A percentile compares a stretch with the other conserved stretches of the same genome.
Evolutionary conservation across 2,113 vertebrate species (phyloP).

Genomic region (Hemichromis elongatus): DNA sequence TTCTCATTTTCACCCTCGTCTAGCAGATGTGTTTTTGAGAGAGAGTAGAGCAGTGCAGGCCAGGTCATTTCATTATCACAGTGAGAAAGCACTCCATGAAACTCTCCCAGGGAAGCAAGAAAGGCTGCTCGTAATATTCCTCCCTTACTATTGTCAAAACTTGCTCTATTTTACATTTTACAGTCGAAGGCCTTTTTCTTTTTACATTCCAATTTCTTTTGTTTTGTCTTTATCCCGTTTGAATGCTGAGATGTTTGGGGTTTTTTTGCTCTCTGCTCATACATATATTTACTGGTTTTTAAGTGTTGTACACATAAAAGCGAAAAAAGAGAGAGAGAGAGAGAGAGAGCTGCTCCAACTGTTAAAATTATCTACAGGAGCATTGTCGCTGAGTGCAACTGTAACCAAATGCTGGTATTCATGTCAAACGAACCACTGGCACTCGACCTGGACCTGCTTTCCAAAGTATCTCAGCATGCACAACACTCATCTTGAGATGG

Average conservation of each 20-base stretch:
- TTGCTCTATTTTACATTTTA: slow-evolving; percentile 54
- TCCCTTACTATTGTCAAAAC: slow-evolving; percentile 53
- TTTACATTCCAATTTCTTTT: background rate
- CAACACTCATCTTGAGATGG: slow-evolving; percentile 48
- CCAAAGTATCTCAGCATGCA: slow-evolving; percentile 48
- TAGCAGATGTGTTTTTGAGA: slow-evolving; percentile 62
- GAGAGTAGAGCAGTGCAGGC: slow-evolving; percentile 53
- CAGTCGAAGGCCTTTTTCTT: background rate
- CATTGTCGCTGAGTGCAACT: background rate
- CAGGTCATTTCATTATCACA: slow-evolving; percentile 74
- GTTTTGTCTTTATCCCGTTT: slow-evolving; percentile 5
- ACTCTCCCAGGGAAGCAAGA: slow-evolving; percentile 57
- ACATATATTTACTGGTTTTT: background rate
- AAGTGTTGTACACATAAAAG: background rate
- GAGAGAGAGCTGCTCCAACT: background rate
- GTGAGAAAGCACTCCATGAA: slow-evolving; percentile 67
- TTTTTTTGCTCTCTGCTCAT: slow-evolving; percentile 4
- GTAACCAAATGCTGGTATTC: slow-evolving; percentile 31
- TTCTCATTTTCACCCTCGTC: slow-evolving; percentile 67
- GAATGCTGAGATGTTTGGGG: slow-evolving; percentile 6
- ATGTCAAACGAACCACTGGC: slow-evolving; percentile 44
- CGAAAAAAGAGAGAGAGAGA: background rate
- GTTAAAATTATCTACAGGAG: slow-evolving; percentile 5
- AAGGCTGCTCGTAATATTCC: slow-evolving; percentile 55
- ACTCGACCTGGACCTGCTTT: slow-evolving; percentile 38